Base-by-base conservation (phyloP, 2,797 vertebrate genomes). In the Lepidocolaptes lacrymiger region DNA sequence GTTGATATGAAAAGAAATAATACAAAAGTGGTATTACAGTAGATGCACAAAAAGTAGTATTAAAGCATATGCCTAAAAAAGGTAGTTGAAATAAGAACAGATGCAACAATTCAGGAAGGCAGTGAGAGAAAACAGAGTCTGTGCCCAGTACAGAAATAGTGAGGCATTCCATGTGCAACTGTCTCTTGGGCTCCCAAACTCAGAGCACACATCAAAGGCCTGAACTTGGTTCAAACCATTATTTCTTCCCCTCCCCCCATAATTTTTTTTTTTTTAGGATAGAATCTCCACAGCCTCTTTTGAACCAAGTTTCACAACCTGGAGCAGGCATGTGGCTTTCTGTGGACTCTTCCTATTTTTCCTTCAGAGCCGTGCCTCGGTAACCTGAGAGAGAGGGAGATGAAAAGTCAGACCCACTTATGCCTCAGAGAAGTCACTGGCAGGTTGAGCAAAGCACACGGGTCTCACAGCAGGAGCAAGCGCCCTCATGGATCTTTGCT, bases 161-260 rank as follows among this genome's bases (percentile, higher is more conserved):
- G 82, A 83, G 72, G 58, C 73, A 46, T 89, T 94, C 93, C 96
- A 81, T 0, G 0, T 83, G 24, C 64, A 87, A 90, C 74, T 80
- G 58, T 72, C 30, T 95, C 64, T 80, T 82, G 85, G 73, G 34
- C 88, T 94, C 43, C 63, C 79, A 91, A 76, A 79, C 75, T 82
- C 56, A 67, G 64, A 95, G 55, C 49, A 68, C 71, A 88, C 80
- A 91, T 94, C 89, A 95, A 97, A 95, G 59, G 20, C 27, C 69
- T 92, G 78, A 95, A 77, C 7, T 94, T 61, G 54, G 52, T 91
- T 91, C 94, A 96, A 92, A 78, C n/a, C 46, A 67, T 91, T 26
- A 14, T 66, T 77, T 78, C 5, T 37, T 67, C 8, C 48, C 20
- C 36, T 12, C 4, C 12, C 9, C 22, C 37, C 30, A 2, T 32